These are phyloP conservation scores for Erpetoichthys calabaricus DNA, from an alignment of 2,797 vertebrate species.

Conservation along the genomic window DNA sequence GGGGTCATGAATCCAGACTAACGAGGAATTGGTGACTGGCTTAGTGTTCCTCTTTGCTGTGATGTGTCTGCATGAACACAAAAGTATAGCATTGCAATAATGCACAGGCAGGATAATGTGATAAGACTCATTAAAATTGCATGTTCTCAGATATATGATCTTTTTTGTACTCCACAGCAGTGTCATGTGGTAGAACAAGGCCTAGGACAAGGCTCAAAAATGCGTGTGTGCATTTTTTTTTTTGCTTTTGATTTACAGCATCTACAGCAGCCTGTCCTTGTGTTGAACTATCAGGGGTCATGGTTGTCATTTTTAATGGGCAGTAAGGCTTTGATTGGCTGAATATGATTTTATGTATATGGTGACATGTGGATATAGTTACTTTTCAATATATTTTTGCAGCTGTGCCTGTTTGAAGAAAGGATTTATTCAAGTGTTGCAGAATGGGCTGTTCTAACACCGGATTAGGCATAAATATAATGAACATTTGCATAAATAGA, in stretches of 20 bases:
- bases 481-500: no score
- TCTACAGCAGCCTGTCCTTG: conserved; percentile 20
- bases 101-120: conserved; percentile 48
- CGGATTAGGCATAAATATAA: no score
- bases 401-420: no score
- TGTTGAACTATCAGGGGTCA: conserved; percentile 22
- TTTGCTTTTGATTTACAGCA: conserved; percentile 17
- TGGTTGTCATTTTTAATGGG: conserved; percentile 27
- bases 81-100: conserved; percentile 47
- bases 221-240: conserved; percentile 21
- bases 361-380: conserved; percentile 24
- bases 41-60: conserved; percentile 20
- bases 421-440: no score
- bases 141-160: conserved; percentile 50
- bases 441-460: no score
- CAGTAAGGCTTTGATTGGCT: conserved; percentile 33
- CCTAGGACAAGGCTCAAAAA: conserved; percentile 9
- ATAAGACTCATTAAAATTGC: conserved; percentile 71
- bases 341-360: conserved; percentile 33
- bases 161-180: conserved; percentile 33
- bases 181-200: conserved; percentile 31
- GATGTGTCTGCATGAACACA: conserved; percentile 27
- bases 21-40: conserved; percentile 7
- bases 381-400: no score
- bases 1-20: neutral